phyloP scores from a whole-genome alignment of 1,140 invertebrate species.

The Notospermus geniculatus region DNA sequence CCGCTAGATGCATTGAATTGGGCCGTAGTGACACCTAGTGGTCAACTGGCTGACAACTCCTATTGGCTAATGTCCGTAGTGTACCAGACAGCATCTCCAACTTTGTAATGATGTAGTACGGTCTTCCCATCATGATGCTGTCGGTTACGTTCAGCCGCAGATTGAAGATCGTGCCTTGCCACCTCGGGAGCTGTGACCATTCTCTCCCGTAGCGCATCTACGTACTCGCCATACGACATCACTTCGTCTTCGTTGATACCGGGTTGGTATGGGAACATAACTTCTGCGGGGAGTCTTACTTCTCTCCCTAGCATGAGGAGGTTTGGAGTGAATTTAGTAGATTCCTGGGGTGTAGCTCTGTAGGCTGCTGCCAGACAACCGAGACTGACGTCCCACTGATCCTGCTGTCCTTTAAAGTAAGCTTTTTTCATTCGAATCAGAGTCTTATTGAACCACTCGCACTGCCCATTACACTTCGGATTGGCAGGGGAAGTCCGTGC shows the following conservation, averaged over 20 bases:
- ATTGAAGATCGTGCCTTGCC: no score
- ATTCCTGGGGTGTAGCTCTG: constrained; percentile 1
- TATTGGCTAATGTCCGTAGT: background rate
- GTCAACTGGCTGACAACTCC: no score
- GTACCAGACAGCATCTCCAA: background rate
- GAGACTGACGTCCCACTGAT: constrained; percentile 2
- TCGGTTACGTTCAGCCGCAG: no score
- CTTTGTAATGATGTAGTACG: background rate
- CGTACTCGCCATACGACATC: no score
- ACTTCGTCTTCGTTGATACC: no score
- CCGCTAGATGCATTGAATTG: no score
- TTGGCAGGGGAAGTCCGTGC: background rate
- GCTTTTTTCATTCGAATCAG: constrained; percentile 10
- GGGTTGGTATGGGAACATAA: no score
- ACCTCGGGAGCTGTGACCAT: no score
- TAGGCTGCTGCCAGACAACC: constrained; percentile 6
- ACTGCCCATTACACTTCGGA: constrained; percentile 9
- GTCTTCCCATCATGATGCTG: background rate
- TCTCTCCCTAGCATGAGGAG: background rate
- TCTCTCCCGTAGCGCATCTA: no score
- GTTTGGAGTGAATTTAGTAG: background rate
- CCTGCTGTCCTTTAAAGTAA: constrained; percentile 5
- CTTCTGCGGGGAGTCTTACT: background rate
- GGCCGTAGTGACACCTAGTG: no score
- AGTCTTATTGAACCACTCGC: constrained; percentile 11